A percentile compares a stretch with the other conserved stretches of the same genome.
Evolutionary conservation across 1,140 invertebrate species (phyloP).

Genomic region (Capitella teleta): DNA sequence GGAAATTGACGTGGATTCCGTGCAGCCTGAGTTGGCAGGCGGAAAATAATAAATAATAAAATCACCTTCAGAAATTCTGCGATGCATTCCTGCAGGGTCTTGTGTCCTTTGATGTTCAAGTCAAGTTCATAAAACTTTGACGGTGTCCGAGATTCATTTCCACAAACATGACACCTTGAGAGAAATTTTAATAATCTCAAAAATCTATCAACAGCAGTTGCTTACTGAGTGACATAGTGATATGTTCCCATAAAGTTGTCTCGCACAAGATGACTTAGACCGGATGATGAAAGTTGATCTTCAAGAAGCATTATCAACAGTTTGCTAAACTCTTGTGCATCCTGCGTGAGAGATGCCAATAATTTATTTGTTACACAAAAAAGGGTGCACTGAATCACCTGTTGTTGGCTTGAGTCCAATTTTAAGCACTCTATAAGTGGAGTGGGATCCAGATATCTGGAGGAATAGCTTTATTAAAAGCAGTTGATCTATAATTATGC

Average conservation of each 20-base stretch:
- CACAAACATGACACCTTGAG: constrained; percentile 49
- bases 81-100: constrained; percentile 50
- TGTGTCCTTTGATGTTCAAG: constrained; percentile 51
- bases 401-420: constrained; percentile 51
- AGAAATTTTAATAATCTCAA: not conserved
- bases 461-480: constrained; percentile 7
- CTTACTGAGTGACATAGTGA: constrained; percentile 54
- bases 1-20: too few species aligned
- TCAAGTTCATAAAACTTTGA: constrained; percentile 59
- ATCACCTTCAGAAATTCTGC: constrained; percentile 50
- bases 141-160: constrained; percentile 47
- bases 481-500: not conserved
- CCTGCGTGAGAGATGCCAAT: constrained; percentile 42
- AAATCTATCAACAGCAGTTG: constrained; percentile 12
- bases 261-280: constrained; percentile 48
- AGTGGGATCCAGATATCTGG: constrained; percentile 50
- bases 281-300: constrained; percentile 45
- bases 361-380: not conserved
- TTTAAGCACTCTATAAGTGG: constrained; percentile 53
- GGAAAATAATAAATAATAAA: not conserved
- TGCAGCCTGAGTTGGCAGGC: constrained; percentile 50
- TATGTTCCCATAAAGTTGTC: constrained; percentile 55
- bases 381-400: constrained; percentile 16
- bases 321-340: constrained; percentile 64
- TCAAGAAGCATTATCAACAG: constrained; percentile 55